Conservation (phyloP, 2,797 vertebrate species). For the Pangasius djambal region DNA sequence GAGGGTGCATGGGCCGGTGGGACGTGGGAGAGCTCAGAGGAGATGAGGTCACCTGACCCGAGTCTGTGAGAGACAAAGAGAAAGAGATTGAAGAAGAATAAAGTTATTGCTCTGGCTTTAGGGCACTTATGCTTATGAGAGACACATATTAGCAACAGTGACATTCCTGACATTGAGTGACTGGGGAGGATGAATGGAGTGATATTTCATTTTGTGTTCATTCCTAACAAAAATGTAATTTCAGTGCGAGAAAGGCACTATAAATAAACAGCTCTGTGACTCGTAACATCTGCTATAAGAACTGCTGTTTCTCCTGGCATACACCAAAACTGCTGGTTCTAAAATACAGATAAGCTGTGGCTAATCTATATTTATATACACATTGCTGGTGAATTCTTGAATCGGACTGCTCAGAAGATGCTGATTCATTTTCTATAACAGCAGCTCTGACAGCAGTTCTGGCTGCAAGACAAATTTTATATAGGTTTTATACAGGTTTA, state of each 20-base stretch:
- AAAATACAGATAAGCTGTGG: neutral
- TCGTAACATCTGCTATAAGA: neutral
- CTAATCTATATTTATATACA: neutral
- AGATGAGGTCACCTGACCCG: constrained; percentile 85
- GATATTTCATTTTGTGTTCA: neutral
- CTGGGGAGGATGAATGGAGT: neutral
- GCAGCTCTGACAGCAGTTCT: neutral
- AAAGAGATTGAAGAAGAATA: constrained; percentile 10
- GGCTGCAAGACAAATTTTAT: neutral
- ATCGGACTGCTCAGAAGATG: neutral
- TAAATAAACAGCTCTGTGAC: neutral
- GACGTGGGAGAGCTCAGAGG: constrained; percentile 86
- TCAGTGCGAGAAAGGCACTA: neutral
- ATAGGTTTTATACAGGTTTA: neutral
- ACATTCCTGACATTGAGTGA: neutral
- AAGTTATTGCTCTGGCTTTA: constrained; percentile 4
- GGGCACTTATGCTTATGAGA: neutral
- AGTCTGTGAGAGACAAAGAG: constrained; percentile 77
- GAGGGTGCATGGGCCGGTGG: constrained; percentile 90
- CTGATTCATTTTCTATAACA: neutral
- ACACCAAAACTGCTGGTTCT: neutral
- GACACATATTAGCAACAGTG: neutral
- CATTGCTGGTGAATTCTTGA: neutral
- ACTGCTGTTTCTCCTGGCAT: neutral
- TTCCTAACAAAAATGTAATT: neutral